phyloP scores from a whole-genome alignment of 2,113 vertebrate genomes.

The Anarhynchus alexandrinus region DNA sequence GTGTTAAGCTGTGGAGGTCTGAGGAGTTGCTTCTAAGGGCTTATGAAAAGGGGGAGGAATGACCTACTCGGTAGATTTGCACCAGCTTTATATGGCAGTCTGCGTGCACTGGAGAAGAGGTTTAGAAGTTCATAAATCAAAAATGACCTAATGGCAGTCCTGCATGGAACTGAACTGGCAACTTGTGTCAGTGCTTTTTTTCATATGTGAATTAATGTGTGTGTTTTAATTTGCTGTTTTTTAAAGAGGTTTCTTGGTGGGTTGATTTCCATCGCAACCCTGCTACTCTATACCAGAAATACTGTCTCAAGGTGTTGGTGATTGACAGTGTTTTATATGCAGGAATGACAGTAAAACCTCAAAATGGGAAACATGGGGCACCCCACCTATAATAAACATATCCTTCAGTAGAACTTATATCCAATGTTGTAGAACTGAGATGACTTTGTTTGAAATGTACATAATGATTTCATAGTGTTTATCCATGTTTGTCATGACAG shows the following conservation, averaged over 20 bases:
- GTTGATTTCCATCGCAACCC: neutral
- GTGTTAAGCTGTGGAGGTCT: neutral
- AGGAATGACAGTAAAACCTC: neutral
- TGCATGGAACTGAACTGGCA: neutral
- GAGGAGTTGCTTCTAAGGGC: neutral
- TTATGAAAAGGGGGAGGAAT: neutral
- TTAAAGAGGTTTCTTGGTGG: neutral
- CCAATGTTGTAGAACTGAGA: neutral
- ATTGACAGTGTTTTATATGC: neutral
- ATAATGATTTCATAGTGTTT: slow-evolving; percentile 31
- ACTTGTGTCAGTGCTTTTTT: neutral
- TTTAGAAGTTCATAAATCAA: neutral
- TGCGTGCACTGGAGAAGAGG: neutral
- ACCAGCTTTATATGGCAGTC: neutral
- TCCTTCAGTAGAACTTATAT: neutral
- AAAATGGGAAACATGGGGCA: neutral
- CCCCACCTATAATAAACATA: neutral
- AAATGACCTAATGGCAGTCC: neutral
- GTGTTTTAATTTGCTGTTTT: neutral
- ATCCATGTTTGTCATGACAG: slow-evolving; percentile 7
- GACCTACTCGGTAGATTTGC: accelerated
- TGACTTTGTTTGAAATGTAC: slow-evolving; percentile 4
- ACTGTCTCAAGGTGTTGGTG: neutral
- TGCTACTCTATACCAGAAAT: neutral
- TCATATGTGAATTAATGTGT: neutral